Conservation (phyloP, 2,888 invertebrate genomes). For the Notocelia uddmanniana region DNA sequence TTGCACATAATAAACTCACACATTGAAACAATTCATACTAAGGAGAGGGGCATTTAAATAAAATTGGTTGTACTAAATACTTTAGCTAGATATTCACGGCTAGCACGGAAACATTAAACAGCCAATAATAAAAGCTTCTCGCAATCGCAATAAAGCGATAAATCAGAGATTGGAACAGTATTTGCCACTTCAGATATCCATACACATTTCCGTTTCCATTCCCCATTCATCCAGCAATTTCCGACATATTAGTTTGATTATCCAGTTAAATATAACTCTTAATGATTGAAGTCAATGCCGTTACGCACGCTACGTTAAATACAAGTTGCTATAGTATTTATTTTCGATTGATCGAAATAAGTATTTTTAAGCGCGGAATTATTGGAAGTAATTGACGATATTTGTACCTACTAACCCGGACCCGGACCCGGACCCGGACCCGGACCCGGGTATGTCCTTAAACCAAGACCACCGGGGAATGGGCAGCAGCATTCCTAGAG, state of each 20-base stretch:
- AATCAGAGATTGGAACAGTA: constrained; percentile 28
- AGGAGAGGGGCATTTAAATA: too few species aligned
- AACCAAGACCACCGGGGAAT: too few species aligned
- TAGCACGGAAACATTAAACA: background rate
- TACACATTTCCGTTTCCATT: constrained; percentile 23
- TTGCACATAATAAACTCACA: too few species aligned
- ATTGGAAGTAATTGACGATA: background rate
- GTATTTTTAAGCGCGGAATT: background rate
- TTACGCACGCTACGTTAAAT: too few species aligned
- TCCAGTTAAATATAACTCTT: background rate
- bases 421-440: too few species aligned
- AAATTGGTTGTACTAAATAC: too few species aligned
- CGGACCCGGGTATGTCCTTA: too few species aligned
- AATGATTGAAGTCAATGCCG: background rate
- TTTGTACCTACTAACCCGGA: background rate
- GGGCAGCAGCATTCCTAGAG: too few species aligned
- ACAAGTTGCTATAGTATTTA: too few species aligned
- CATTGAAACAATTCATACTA: too few species aligned
- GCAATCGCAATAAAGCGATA: constrained; percentile 6
- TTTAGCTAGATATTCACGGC: too few species aligned
- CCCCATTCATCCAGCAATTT: constrained; percentile 14
- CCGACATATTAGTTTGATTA: constrained; percentile 11
- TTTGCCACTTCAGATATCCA: constrained; percentile 35
- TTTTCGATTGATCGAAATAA: too few species aligned
- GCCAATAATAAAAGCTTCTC: constrained; percentile 10